phyloP scores from a whole-genome alignment of 2,113 vertebrate genomes.

The Centropristis striata region DNA sequence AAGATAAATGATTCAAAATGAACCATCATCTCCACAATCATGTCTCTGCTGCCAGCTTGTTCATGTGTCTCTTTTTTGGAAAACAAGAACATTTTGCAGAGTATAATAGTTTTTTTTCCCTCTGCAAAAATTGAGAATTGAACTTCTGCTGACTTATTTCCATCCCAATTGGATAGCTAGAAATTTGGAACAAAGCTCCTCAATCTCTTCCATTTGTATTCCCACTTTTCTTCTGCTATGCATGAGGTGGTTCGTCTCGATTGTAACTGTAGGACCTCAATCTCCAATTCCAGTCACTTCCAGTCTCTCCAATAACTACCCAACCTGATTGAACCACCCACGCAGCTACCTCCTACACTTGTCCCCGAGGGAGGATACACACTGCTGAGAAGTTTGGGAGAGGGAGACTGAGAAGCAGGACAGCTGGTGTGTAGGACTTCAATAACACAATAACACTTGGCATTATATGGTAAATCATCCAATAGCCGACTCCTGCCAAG shows the following conservation, averaged over 20 bases:
- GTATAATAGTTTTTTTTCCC: neutral
- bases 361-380: constrained; percentile 66
- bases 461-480: constrained; percentile 68
- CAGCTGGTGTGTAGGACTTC: constrained; percentile 85
- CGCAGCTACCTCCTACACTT: constrained; percentile 71
- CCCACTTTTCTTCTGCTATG: constrained; percentile 42
- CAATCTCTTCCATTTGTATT: constrained; percentile 51
- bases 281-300: constrained; percentile 63
- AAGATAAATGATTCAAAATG: constrained; percentile 36
- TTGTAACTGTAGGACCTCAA: constrained; percentile 59
- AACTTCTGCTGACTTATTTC: constrained; percentile 33
- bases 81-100: constrained; percentile 32
- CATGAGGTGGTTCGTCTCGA: constrained; percentile 33
- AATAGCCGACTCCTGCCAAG: constrained; percentile 57
- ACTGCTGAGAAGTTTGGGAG: constrained; percentile 69
- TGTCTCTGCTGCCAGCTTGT: constrained; percentile 31
- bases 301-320: constrained; percentile 61
- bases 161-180: constrained; percentile 30
- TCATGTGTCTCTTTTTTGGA: constrained; percentile 2
- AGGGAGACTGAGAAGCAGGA: constrained; percentile 73
- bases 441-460: constrained; percentile 77
- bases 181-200: constrained; percentile 42
- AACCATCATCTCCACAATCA: constrained; percentile 2
- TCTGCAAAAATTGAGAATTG: constrained; percentile 8
- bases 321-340: constrained; percentile 75